These are phyloP conservation scores for Chironomus tentans DNA, from an alignment of 2,888 invertebrate genomes.

Conservation along the genomic window DNA sequence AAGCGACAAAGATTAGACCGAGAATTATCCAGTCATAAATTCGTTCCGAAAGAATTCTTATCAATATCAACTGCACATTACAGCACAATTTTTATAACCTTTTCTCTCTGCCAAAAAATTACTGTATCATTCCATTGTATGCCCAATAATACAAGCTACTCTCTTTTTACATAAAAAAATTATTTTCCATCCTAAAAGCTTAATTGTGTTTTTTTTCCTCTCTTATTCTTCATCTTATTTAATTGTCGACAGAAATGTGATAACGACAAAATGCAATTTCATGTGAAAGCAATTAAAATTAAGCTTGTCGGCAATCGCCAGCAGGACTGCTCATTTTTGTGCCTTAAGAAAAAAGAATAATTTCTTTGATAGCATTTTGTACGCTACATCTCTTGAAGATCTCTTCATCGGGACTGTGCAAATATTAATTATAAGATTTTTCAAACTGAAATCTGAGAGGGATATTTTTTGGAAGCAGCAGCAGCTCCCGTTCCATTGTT, in stretches of 20 bases:
- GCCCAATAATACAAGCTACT: not conserved
- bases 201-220: not conserved
- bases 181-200: not conserved
- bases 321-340: not conserved
- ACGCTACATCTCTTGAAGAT: not conserved
- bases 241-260: not conserved
- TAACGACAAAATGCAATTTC: conserved; percentile 8
- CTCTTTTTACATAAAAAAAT: not conserved
- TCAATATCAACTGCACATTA: too few relatives aligned
- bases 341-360: not conserved
- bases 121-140: not conserved
- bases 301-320: not conserved
- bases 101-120: not conserved
- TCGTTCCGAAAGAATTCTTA: too few relatives aligned
- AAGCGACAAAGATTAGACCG: too few relatives aligned
- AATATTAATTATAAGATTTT: not conserved
- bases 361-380: too few relatives aligned
- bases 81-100: too few relatives aligned
- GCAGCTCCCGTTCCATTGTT: not conserved
- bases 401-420: not conserved
- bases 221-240: not conserved
- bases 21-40: too few relatives aligned
- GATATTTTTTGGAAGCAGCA: not conserved
- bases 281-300: conserved; percentile 1
- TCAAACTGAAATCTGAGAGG: not conserved